These are phyloP conservation scores for Triplophysa rosa DNA, from an alignment of 2,113 vertebrate species.

Conservation along the genomic window DNA sequence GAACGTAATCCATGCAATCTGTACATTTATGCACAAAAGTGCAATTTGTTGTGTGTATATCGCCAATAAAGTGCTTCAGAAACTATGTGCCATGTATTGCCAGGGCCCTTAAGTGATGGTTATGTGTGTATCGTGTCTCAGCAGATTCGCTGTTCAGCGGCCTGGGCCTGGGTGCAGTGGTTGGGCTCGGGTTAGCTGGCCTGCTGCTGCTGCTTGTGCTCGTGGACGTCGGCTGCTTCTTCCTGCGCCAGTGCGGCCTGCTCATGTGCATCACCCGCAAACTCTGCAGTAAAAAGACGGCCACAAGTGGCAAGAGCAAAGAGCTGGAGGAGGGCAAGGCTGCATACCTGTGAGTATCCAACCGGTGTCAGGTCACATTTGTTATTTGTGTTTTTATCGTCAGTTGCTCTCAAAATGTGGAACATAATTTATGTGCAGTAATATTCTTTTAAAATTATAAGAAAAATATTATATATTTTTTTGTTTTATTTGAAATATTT, in stretches of 20 bases:
- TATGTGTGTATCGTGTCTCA: slow-evolving; percentile 63
- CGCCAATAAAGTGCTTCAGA: background rate
- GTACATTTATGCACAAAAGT: too few relatives aligned
- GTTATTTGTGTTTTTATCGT: background rate
- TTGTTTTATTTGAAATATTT: too few relatives aligned
- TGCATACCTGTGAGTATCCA: slow-evolving; percentile 91
- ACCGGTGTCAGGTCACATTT: background rate
- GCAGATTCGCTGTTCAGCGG: slow-evolving; percentile 97
- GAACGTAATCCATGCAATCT: too few relatives aligned
- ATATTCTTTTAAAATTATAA: too few relatives aligned
- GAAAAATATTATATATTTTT: too few relatives aligned
- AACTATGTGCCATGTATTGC: background rate
- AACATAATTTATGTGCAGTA: too few relatives aligned
- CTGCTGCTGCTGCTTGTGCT: slow-evolving; percentile 91
- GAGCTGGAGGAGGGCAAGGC: slow-evolving; percentile 97
- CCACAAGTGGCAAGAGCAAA: slow-evolving; percentile 92
- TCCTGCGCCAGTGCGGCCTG: slow-evolving; percentile 92
- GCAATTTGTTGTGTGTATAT: too few relatives aligned
- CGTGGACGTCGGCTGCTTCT: slow-evolving; percentile 96
- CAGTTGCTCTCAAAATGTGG: too few relatives aligned
- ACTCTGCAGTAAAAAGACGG: slow-evolving; percentile 92
- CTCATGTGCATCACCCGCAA: slow-evolving; percentile 95
- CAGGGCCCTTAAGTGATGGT: slow-evolving; percentile 10
- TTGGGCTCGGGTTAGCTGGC: slow-evolving; percentile 88
- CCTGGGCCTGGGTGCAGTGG: slow-evolving; percentile 89